Base-by-base conservation (phyloP, 2,113 vertebrate genomes). In the Platichthys flesus region DNA sequence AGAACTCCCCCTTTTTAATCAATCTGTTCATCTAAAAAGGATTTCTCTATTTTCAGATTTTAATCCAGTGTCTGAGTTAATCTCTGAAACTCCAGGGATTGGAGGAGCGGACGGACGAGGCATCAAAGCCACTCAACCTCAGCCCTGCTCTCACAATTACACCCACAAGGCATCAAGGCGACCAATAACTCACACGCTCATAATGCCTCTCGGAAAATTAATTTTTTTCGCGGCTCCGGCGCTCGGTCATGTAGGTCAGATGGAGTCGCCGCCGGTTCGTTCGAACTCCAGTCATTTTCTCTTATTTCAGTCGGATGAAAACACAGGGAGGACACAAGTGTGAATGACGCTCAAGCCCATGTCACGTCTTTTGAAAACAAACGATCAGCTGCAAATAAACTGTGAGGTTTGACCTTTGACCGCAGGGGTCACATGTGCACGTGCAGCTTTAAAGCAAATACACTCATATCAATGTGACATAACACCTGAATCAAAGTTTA, bases 21-120 rank as follows among this genome's bases (percentile, higher is more conserved):
- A 92, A 85, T 84, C 86, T 80, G 77, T 85, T 84, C 81, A 85
- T 91, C 90, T 90, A 85, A 90, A 92, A 92, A 90, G 89, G 89
- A 93, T 94, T 94, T 94, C 91, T 92, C 90, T 92, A 89, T 93
- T 94, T 93, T 87, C 86, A 92, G 89, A 85, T 88, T 93, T 93
- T 94, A 94, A 94, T 94, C 93, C 93, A 79, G 82, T 55, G 83
- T 85, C 79, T 68, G 90, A 90, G 90, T 90, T 94, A 94, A 94
- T 94, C 93, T 94, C 89, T 91, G 86, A 78, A 85, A 87, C 67
- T 79, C 80, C 80, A 45, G 85, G 82, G 91, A 92, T 90, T 91
- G 91, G 88, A 84, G 73, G 88, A 88, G 85, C 82, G 78, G 82
- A 78, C n/a, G 40, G 59, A 73, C 60, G 47, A 71, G 66, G 85